phyloP scores from a whole-genome alignment of 2,797 vertebrate genomes.

The Poecile montanus region DNA sequence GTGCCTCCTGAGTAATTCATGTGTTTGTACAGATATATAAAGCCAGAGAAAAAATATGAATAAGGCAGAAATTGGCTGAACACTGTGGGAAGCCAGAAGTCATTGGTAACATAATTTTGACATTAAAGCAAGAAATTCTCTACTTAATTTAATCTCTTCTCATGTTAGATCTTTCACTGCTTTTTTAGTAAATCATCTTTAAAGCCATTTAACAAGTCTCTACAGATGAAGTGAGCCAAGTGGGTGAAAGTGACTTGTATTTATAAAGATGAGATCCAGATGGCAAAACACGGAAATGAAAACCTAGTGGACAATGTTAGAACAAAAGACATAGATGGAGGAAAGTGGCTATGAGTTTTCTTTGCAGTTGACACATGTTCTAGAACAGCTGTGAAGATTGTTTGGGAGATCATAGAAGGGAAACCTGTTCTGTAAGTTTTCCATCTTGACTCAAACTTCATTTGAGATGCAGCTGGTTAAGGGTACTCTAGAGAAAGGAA shows the following conservation, averaged over 20 bases:
- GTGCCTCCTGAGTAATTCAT: background rate
- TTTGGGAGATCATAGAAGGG: background rate
- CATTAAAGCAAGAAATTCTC: slow-evolving; percentile 39
- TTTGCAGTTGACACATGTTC: background rate
- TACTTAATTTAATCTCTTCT: slow-evolving; percentile 58
- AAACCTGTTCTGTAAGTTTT: background rate
- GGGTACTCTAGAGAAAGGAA: background rate
- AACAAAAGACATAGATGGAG: background rate
- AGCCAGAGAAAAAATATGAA: slow-evolving; percentile 30
- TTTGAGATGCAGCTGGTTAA: background rate
- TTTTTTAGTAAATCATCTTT: slow-evolving; percentile 69
- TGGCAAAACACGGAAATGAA: slow-evolving; percentile 6
- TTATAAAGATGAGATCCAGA: slow-evolving; percentile 66
- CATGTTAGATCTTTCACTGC: slow-evolving; percentile 49
- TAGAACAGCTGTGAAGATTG: background rate
- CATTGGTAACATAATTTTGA: slow-evolving; percentile 14
- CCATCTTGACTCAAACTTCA: background rate
- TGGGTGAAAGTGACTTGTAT: slow-evolving; percentile 52
- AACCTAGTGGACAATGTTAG: background rate
- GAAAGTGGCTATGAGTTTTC: background rate
- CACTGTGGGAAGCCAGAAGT: slow-evolving; percentile 25
- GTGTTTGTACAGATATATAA: background rate
- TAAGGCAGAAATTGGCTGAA: slow-evolving; percentile 47
- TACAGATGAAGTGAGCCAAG: slow-evolving; percentile 32
- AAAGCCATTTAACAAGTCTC: slow-evolving; percentile 59